Base-by-base conservation (phyloP, 2,888 invertebrate genomes). In the Endotricha flammealis region DNA sequence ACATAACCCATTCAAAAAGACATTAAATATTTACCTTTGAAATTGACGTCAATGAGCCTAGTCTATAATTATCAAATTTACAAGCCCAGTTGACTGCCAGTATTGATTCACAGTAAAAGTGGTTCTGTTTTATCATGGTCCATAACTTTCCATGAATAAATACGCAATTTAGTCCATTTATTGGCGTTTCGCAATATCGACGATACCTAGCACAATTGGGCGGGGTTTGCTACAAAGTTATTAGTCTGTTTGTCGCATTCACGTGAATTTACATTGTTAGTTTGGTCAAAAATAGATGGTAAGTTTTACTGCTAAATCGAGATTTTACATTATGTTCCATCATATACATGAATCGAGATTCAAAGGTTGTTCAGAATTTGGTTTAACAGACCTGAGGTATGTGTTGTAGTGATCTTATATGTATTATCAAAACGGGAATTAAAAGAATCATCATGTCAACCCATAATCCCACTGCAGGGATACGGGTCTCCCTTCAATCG, bases 81-180 rank as follows among this genome's bases (percentile, higher is more conserved):
- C 12, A 32, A 33, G 32, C 32, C 7, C 32, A 17, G 35, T 35
- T 35, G 35, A 35, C 20, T 35, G 13, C 10, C 29, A 22, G 49
- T 78, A 78, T 78, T 72, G 75, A 66, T 64, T 72, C 53, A 46
- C 57, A 64, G 67, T 79, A 79, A 77, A 80, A 68, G 43, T 42
- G 38, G 46, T 53, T 42, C 46, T 71, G 67, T 72, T 80, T 73
- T 76, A 66, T 72, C 65, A 59, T 62, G 64, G 50, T 37, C 71
- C 65, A 76, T 79, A 75, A 81, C 70, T 80, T 72, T 62, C 59
- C 45, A 32, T 44, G 64, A 63, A 67, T 75, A 73, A 80, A 74
- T 76, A 67, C 68, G 59, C 63, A 57, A 64, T 74, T 75, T 46
- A 53, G 53, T 35, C 46, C 63, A 68, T 78, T 81, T 79, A 77